Conservation (phyloP, 2,888 invertebrate species). For the Trissoscelio sp. region DNA sequence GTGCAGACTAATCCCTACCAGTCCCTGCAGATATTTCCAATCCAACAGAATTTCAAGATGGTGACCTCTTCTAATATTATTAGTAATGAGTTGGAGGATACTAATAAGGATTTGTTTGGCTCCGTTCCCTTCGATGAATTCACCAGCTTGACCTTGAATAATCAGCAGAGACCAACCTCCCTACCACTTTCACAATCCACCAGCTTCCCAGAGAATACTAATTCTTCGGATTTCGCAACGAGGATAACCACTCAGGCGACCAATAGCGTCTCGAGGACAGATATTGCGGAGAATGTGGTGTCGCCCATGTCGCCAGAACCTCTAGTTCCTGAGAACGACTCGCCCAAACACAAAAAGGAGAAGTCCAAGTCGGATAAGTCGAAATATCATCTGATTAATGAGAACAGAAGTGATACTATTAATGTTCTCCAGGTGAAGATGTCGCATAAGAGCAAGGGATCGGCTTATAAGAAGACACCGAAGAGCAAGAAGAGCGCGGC, state of each 20-base stretch:
- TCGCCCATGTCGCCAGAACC: constrained; percentile 80
- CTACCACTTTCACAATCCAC: constrained; percentile 78
- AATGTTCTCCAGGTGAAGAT: constrained; percentile 76
- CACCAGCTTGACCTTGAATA: constrained; percentile 74
- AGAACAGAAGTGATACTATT: constrained; percentile 81
- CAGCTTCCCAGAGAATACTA: constrained; percentile 74
- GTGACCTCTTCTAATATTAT: constrained; percentile 2
- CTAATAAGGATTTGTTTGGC: constrained; percentile 80
- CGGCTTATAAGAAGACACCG: constrained; percentile 75
- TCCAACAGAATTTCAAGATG: too few species aligned
- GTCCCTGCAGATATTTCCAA: constrained; percentile 55
- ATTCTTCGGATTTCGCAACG: constrained; percentile 71
- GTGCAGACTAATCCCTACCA: constrained; percentile 55
- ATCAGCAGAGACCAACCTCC: constrained; percentile 77
- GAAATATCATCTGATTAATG: constrained; percentile 85
- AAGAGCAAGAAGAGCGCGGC: constrained; percentile 72
- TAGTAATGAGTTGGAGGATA: constrained; percentile 47
- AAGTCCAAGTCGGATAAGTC: constrained; percentile 83
- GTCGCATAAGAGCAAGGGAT: constrained; percentile 76
- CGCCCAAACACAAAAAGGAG: constrained; percentile 81
- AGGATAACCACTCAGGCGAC: constrained; percentile 74
- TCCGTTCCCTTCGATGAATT: constrained; percentile 82
- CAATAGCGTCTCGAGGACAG: constrained; percentile 74
- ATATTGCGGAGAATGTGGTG: constrained; percentile 71
- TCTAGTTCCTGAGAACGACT: constrained; percentile 74